Evolutionary conservation across 1,140 invertebrate genomes (phyloP).

Genomic region (Drosophila elegans): DNA sequence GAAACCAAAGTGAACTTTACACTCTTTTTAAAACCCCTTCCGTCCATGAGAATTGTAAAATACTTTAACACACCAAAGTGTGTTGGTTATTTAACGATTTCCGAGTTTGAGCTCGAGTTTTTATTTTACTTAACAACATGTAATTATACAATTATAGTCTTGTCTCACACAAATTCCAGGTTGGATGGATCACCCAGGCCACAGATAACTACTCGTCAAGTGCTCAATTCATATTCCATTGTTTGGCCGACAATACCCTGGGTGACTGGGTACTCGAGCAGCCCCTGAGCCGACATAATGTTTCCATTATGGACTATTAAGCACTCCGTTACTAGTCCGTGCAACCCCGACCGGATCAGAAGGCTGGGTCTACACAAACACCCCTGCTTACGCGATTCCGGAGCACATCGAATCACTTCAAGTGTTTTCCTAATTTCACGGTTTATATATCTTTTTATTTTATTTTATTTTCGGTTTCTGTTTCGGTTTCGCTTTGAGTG

Average conservation of each 20-base stretch:
- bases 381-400: constrained; percentile 9
- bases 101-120: too few relatives aligned
- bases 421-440: constrained; percentile 80
- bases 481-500: neutral
- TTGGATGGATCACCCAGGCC: too few relatives aligned
- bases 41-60: too few relatives aligned
- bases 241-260: neutral
- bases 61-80: too few relatives aligned
- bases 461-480: constrained; percentile 20
- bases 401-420: constrained; percentile 74
- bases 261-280: constrained; percentile 5
- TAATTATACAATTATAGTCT: too few relatives aligned
- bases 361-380: neutral
- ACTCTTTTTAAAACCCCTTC: too few relatives aligned
- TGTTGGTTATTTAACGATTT: too few relatives aligned
- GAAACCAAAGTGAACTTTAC: too few relatives aligned
- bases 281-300: constrained; percentile 41
- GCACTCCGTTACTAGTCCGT: constrained; percentile 11
- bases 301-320: constrained; percentile 64
- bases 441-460: constrained; percentile 61
- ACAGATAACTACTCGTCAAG: constrained; percentile 30
- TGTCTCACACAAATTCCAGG: too few relatives aligned
- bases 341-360: constrained; percentile 10
- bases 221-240: constrained; percentile 22
- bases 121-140: too few relatives aligned